Evolutionary conservation across 2,888 invertebrate species (phyloP), one percentile per base, ranked within the genome.

Genomic region (Eumacrocentrus americanus): DNA sequence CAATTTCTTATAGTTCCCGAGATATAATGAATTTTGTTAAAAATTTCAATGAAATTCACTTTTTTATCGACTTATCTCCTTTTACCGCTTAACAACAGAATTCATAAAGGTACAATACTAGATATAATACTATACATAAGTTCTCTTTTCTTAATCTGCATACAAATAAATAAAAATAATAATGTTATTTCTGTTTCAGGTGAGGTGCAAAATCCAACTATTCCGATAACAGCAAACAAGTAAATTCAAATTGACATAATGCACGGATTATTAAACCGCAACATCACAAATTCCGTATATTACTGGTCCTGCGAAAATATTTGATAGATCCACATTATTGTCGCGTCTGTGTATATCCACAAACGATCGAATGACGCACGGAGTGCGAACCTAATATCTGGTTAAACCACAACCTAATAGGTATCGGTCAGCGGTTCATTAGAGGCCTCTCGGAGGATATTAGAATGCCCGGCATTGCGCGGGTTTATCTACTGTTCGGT

Each of bases 391-490:
- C 52, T 64, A 63, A 67, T 66, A 60, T 60, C 63, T 52, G 16
- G 37, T n/a, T 52, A 47, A 64, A 61, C 67, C 66, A 64, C 67
- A 65, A 53, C 65, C 66, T 70, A 70, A 69, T 74, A 42, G 53
- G 25, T 14, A 72, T 73, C 65, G 69, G 69, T 68, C 59, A 67
- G 69, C 63, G 70, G 73, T 74, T 73, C 72, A 76, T 76, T 76
- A 76, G 70, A 70, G 69, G 66, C 57, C 44, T 46, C 64, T 61
- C 68, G 68, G 63, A 67, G 67, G 70, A 74, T 76, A 74, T 76
- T 75, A 75, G 76, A 77, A 76, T 77, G 65, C 67, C 68, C 67
- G 57, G 71, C 74, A 76, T 76, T 70, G 72, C 71, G 63, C 44
- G 62, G 62, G 55, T 59, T 64, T 65, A 63, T 64, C 62, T 57